Base-by-base conservation (phyloP, 2,113 vertebrate genomes). In the Bubo scandiacus region DNA sequence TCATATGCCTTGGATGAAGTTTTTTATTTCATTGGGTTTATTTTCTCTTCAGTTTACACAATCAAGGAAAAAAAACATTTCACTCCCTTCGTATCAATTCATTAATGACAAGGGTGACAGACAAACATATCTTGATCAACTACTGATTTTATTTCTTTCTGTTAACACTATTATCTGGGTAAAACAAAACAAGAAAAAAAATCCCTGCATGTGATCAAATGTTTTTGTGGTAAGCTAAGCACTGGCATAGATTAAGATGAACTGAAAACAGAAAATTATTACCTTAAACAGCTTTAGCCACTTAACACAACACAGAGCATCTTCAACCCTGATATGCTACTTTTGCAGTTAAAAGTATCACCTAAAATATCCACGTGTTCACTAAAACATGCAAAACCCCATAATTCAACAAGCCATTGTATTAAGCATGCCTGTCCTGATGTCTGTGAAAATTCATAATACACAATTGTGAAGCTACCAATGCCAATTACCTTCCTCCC, bases 141-240 rank as follows among this genome's bases (percentile, higher is more conserved):
- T 96, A 88, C 86, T 97, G 95, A 96, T 96, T 98, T 97, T 94
- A 86, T 93, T 97, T 94, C 72, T 96, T 96, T 89, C 90, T 91
- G 54, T 87, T 94, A 96, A 79, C 62, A 66, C 42, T 94, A 29
- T 38, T 96, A 73, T 92, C 81, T 52, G 45, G 84, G 71, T 92
- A 96, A 95, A 97, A 93, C 67, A 92, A 96, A 96, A 84, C 82
- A 92, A 94, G 2, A 94, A 96, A 93, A 93, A 92, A 94, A 89
- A 85, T 12, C 40, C 73, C 72, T 95, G 94, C 66, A 79, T 66
- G 75, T 49, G 57, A 97, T 92, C 85, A 94, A 96, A 65, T 74
- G 49, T 88, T 97, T 96, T 94, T 94, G 59, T 94, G 82, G 82
- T 88, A 80, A 96, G 45, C 43, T 92, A 80, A 93, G 77, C 81